Evolutionary conservation across 2,888 invertebrate genomes (phyloP).

Genomic region (Papilio demoleus): DNA sequence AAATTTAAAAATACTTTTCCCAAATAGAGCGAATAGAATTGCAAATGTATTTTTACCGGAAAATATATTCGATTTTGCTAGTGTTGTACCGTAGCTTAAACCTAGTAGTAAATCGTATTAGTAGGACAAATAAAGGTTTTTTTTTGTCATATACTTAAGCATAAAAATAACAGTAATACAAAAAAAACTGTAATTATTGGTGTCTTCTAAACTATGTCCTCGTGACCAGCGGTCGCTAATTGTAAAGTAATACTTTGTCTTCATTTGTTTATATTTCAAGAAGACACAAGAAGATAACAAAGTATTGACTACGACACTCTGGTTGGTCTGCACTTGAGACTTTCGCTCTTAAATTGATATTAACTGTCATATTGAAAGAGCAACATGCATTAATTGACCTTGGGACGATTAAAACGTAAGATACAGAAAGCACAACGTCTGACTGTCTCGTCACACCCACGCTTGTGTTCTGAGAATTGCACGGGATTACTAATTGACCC

Average conservation of each 20-base stretch:
- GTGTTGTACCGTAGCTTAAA: not conserved
- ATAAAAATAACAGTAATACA: too few species aligned
- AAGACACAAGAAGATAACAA: not conserved
- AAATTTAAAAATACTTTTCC: not conserved
- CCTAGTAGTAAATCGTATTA: too few species aligned
- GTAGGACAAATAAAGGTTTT: too few species aligned
- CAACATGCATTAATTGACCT: conserved; percentile 26
- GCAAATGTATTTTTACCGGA: not conserved
- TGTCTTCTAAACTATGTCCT: too few species aligned
- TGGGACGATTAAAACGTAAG: not conserved
- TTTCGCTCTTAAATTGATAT: conserved; percentile 23
- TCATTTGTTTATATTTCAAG: not conserved
- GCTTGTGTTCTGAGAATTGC: not conserved
- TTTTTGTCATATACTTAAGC: too few species aligned
- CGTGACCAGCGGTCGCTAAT: too few species aligned
- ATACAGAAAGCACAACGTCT: not conserved
- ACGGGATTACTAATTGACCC: not conserved
- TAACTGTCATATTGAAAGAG: conserved; percentile 19
- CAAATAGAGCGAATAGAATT: not conserved
- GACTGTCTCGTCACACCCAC: not conserved
- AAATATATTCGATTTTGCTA: not conserved
- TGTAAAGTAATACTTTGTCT: too few species aligned
- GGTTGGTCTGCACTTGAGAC: not conserved
- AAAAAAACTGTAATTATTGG: too few species aligned
- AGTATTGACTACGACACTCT: not conserved